These are phyloP conservation scores for Dryas iulia DNA, from an alignment of 1,140 invertebrate genomes.

Conservation along the genomic window DNA sequence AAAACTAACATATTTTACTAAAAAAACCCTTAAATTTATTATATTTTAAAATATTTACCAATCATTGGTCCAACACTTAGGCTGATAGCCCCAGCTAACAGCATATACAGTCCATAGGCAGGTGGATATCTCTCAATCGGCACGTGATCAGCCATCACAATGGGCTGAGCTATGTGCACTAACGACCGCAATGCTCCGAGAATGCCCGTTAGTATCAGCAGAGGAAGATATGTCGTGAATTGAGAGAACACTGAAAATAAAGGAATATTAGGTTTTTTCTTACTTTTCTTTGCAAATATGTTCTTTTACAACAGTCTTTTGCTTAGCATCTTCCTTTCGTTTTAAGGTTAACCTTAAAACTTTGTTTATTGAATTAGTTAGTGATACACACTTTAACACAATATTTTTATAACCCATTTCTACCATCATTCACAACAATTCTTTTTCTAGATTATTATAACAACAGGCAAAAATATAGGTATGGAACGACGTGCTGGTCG, in stretches of 20 bases:
- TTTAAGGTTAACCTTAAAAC: too few species aligned
- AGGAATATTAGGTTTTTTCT: not conserved
- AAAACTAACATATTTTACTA: not conserved
- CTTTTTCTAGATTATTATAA: too few species aligned
- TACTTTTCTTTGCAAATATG: too few species aligned
- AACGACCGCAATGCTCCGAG: constrained; percentile 81
- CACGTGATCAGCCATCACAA: constrained; percentile 83
- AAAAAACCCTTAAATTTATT: not conserved
- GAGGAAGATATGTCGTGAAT: constrained; percentile 62
- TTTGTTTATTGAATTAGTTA: too few species aligned
- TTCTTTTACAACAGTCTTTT: too few species aligned
- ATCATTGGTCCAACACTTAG: constrained; percentile 69
- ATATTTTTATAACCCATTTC: too few species aligned
- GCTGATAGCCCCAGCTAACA: constrained; percentile 72
- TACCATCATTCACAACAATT: too few species aligned
- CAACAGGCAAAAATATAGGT: too few species aligned
- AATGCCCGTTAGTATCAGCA: constrained; percentile 77
- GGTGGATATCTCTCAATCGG: constrained; percentile 83
- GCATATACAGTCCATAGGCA: constrained; percentile 84
- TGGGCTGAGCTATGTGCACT: constrained; percentile 80
- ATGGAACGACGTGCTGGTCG: too few species aligned
- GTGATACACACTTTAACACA: too few species aligned
- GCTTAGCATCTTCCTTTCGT: too few species aligned
- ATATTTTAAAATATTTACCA: constrained; percentile 53
- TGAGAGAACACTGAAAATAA: constrained; percentile 66